These are phyloP conservation scores for Probosciger aterrimus DNA, from an alignment of 2,113 vertebrate species.

Conservation along the genomic window DNA sequence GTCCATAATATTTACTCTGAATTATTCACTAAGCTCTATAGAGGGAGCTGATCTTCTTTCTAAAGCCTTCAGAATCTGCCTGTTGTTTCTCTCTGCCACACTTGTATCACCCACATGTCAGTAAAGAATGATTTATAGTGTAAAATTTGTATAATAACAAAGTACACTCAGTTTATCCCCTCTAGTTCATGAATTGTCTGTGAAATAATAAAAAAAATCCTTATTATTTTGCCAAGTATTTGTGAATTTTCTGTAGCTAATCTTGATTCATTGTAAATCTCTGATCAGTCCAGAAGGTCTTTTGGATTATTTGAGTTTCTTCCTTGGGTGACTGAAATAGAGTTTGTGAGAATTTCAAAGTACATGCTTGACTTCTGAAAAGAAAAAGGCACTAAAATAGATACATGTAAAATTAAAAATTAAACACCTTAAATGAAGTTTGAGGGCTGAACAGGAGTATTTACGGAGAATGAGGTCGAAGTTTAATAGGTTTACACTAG, in stretches of 20 bases:
- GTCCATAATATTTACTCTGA: not conserved
- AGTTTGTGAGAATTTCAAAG: not conserved
- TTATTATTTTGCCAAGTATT: not conserved
- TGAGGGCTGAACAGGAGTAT: not conserved
- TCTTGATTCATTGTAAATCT: not conserved
- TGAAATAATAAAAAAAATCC: not conserved
- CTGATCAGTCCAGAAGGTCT: not conserved
- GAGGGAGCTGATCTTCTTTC: slow-evolving; percentile 13
- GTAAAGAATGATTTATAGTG: not conserved
- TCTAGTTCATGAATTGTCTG: not conserved
- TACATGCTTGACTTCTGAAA: not conserved
- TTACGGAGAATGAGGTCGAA: not conserved
- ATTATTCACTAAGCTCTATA: not conserved
- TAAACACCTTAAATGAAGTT: not conserved
- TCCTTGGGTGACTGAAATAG: not conserved
- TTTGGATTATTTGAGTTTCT: not conserved
- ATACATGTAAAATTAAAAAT: not conserved
- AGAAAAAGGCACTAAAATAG: not conserved
- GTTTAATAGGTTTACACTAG: not conserved
- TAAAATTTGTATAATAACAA: not conserved
- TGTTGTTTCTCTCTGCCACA: not conserved
- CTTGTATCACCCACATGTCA: not conserved
- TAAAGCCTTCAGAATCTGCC: not conserved
- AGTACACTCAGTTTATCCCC: not conserved
- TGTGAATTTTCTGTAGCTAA: not conserved